Base-by-base conservation (phyloP, 2,113 vertebrate genomes). In the Festucalex cinctus region DNA sequence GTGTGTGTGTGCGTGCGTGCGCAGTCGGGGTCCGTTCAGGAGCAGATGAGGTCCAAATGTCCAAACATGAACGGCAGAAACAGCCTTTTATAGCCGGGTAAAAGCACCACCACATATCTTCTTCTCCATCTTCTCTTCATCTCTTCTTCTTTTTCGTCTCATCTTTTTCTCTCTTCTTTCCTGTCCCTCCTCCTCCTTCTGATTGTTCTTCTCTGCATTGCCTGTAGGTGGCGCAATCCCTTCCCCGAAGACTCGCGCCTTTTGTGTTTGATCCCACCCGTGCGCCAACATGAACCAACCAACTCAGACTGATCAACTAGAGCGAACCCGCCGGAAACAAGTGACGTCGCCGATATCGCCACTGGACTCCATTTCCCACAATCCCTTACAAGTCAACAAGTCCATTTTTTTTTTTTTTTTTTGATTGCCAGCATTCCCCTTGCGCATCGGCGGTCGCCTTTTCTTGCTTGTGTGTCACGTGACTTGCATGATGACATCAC, bases 11-110 rank as follows among this genome's bases (percentile, higher is more conserved):
- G 16, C 53, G 56, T 68, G 37, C 71, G 57, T 60, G 71, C 44
- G 1, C 88, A 96, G 95, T 92, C 92, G 0, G 93, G 94, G 0
- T 90, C 93, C 0, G 91, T 96, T 13, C 94, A 96, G 85, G 94
- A 97, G 80, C 93, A 93, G 83, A 96, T 97, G 94, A 91, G 94
- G 73, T 95, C 93, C 35, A 96, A 95, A 88, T 92, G 94, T 0
- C 88, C 86, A 0, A 93, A 92, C 53, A 74, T 71, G 71, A 90
- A 89, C 16, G 76, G 82, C 74, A 81, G 88, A 32, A 88, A 82
- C 71, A 87, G 83, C 68, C 64, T 90, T 39, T 84, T 91, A 83
- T 89, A 89, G 85, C 83, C 2, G 82, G 83, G 86, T n/a, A n/a
- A 83, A 85, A 69, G n/a, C 5, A 17, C 58, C 39, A 41, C 39